phyloP scores from a whole-genome alignment of 2,797 vertebrate genomes.

The Ambastaia sidthimunki region DNA sequence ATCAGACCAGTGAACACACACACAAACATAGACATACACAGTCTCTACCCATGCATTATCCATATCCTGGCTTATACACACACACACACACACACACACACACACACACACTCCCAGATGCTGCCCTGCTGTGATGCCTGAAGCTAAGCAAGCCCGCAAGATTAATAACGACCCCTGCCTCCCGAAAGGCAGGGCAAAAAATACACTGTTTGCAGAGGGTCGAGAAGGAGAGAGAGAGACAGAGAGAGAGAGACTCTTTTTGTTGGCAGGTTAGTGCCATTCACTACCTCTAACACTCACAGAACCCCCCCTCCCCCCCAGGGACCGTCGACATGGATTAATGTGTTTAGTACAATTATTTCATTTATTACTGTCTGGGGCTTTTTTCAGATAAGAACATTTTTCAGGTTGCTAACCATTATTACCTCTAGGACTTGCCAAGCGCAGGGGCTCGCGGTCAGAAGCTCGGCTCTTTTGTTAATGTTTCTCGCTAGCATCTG shows the following conservation, averaged over 20 bases:
- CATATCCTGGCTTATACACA: conserved; percentile 54
- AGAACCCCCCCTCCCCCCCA: conserved; percentile 38
- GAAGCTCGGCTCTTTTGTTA: conserved; percentile 63
- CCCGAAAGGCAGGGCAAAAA: conserved; percentile 79
- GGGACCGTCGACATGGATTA: conserved; percentile 71
- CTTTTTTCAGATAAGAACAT: conserved; percentile 83
- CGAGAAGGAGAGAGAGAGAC: conserved; percentile 58
- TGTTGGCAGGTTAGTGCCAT: conserved; percentile 68
- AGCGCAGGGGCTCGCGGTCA: conserved; percentile 57
- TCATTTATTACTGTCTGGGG: conserved; percentile 82
- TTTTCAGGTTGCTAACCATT: conserved; percentile 84
- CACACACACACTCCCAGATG: conserved; percentile 66
- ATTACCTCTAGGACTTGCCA: conserved; percentile 74
- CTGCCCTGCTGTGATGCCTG: conserved; percentile 79
- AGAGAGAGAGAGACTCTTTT: conserved; percentile 60
- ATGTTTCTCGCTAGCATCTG: conserved; percentile 60
- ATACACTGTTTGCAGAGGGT: conserved; percentile 79
- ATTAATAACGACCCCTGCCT: conserved; percentile 84
- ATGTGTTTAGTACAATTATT: conserved; percentile 80
- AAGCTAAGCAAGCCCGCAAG: conserved; percentile 80
- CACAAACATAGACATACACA: conserved; percentile 8
- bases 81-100: conserved; percentile 46
- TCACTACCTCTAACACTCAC: conserved; percentile 66
- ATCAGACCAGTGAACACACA: conserved; percentile 31
- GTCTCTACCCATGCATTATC: conserved; percentile 53